These are phyloP conservation scores for Drosophila antonietae DNA, from an alignment of 2,888 invertebrate genomes.

Conservation along the genomic window DNA sequence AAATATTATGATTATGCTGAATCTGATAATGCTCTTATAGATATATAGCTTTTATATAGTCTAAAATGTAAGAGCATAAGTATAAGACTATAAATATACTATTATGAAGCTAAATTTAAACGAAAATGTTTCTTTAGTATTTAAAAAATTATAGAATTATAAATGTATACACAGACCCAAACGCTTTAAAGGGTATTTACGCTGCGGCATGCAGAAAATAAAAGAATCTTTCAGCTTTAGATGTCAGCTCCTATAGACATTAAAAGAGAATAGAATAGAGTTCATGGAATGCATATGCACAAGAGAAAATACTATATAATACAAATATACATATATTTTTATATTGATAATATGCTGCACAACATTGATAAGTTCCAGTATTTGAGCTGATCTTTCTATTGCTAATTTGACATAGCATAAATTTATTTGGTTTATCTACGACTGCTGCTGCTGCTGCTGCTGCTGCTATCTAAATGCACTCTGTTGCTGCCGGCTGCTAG, in stretches of 20 bases:
- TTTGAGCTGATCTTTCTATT: slow-evolving; percentile 41
- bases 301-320: background rate
- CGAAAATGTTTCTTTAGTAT: background rate
- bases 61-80: background rate
- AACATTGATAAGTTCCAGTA: background rate
- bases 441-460: slow-evolving; percentile 9
- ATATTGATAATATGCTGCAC: slow-evolving; percentile 1
- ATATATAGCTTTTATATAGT: background rate
- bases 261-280: background rate
- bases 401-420: slow-evolving; percentile 49
- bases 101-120: background rate
- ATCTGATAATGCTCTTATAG: too few species aligned
- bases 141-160: background rate
- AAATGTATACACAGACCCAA: background rate
- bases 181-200: background rate
- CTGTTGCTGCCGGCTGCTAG: slow-evolving; percentile 24
- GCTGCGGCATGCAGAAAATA: background rate
- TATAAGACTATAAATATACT: background rate
- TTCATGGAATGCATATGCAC: background rate
- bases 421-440: slow-evolving; percentile 34
- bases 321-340: background rate
- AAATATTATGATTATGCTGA: too few species aligned
- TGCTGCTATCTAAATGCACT: slow-evolving; percentile 36
- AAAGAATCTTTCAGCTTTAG: background rate
- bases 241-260: too few species aligned